Conservation (phyloP, 2,113 vertebrate species). For the Pristiophorus japonicus region DNA sequence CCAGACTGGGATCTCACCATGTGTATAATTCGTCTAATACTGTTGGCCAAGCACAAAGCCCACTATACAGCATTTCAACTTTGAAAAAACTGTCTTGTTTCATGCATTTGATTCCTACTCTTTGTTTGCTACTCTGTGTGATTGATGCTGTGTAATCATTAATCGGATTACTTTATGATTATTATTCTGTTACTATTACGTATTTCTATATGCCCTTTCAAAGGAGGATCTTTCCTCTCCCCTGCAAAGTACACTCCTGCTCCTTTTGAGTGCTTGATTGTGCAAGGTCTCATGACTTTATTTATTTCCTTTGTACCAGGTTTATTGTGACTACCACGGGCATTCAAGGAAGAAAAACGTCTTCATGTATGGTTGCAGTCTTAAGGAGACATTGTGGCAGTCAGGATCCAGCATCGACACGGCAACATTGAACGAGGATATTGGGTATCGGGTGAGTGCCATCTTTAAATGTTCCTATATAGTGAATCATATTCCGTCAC, state of each 20-base stretch:
- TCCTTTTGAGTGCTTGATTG: slow-evolving; percentile 42
- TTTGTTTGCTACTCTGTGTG: neutral
- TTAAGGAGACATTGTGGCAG: slow-evolving; percentile 87
- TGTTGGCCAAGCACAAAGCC: neutral
- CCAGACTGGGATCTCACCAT: neutral
- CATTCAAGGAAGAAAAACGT: slow-evolving; percentile 88
- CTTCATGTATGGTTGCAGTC: slow-evolving; percentile 85
- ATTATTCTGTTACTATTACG: neutral
- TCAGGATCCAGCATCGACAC: slow-evolving; percentile 61
- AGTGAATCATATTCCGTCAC: neutral
- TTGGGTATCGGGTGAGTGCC: slow-evolving; percentile 70
- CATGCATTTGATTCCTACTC: neutral
- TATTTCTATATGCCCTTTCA: neutral
- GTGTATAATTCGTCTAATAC: neutral
- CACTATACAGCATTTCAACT: neutral
- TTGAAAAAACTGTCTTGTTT: neutral
- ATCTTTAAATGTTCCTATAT: neutral
- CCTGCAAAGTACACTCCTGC: neutral
- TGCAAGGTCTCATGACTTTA: slow-evolving; percentile 28
- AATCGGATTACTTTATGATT: neutral
- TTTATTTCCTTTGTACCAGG: slow-evolving; percentile 51
- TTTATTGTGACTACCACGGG: slow-evolving; percentile 91
- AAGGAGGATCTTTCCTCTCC: slow-evolving; percentile 22
- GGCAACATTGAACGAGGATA: slow-evolving; percentile 63
- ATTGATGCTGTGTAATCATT: neutral